Evolutionary conservation across 1,140 invertebrate genomes (phyloP), one percentile per base, ranked within the genome.

Genomic region (Bombus pyrosoma): DNA sequence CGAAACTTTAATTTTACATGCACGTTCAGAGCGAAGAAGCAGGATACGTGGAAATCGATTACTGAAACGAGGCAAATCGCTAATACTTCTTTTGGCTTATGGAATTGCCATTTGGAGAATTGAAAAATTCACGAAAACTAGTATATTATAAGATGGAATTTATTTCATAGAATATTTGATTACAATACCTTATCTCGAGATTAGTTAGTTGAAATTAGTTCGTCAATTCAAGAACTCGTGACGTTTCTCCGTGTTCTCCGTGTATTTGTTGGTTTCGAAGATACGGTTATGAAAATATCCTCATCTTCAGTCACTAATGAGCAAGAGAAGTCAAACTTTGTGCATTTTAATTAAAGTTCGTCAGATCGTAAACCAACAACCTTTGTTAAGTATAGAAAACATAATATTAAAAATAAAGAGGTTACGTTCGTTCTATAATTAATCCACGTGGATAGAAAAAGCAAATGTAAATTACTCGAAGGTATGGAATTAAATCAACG

Each of bases 201-300:
- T 25, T 77, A 62, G 62, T 77, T 77, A 62, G 41, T n/a, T 37
- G 34, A n/a, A 62, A 62, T 41, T 77, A 77, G 37, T n/a, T 77
- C 28, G 37, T 41, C 28, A 41, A 77, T 59, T 77, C 28, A 22
- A 62, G 9, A 22, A 18, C 8, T 62, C 9, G 37, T 62, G 18
- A 77, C 15, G 25, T 41, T 62, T 77, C 28, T 41, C 9, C 8
- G 15, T 41, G 39, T 41, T n/a, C 43, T 47, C 43, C 28, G 57
- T 25, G 6, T 64, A 62, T 62, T 41, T 39, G 28, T 39, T 34
- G 53, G 28, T 47, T 28, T 62, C 28, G 25, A 39, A 39, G 75
- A 62, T 77, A 15, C 37, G 28, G 37, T 62, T 77, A 62, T 32
- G 75, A 62, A 39, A 32, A 62, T 62, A 62, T 53, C 1, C 18